Evolutionary conservation across 2,888 invertebrate species (phyloP).

Genomic region (Periphyllus acericola): DNA sequence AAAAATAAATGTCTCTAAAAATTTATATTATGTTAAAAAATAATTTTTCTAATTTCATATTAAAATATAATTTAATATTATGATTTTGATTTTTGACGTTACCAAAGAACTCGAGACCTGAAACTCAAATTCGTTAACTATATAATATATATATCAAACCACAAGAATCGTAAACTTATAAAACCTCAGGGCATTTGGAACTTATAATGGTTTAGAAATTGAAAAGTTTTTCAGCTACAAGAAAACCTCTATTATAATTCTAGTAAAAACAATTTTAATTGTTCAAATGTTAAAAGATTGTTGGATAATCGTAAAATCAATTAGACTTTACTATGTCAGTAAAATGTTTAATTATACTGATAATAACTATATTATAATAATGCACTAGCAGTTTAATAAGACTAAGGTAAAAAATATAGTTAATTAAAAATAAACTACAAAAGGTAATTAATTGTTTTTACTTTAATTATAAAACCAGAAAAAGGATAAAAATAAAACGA

Average conservation of each 20-base stretch:
- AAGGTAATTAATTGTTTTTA: too few relatives aligned
- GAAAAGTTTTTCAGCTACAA: background rate
- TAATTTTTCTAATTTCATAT: background rate
- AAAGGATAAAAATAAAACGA: too few relatives aligned
- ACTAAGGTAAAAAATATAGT: too few relatives aligned
- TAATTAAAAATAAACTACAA: too few relatives aligned
- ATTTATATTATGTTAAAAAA: background rate
- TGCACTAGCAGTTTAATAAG: background rate
- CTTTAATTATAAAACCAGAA: too few relatives aligned
- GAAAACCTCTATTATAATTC: background rate
- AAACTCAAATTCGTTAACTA: background rate
- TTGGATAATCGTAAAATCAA: background rate
- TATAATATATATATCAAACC: background rate
- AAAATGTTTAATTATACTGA: background rate
- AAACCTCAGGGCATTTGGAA: background rate
- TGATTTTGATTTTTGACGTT: background rate
- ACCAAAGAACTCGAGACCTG: background rate
- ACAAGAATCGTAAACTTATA: background rate
- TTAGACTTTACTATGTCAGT: background rate
- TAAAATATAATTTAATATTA: background rate
- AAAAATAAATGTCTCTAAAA: background rate
- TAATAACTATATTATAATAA: background rate
- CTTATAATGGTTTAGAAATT: background rate
- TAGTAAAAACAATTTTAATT: background rate
- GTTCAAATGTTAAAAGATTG: background rate